A percentile compares a stretch with the other conserved stretches of the same genome.
These are phyloP conservation scores for Meloidogyne floridensis DNA, from an alignment of 1,140 invertebrate genomes.

Conservation along the genomic window DNA sequence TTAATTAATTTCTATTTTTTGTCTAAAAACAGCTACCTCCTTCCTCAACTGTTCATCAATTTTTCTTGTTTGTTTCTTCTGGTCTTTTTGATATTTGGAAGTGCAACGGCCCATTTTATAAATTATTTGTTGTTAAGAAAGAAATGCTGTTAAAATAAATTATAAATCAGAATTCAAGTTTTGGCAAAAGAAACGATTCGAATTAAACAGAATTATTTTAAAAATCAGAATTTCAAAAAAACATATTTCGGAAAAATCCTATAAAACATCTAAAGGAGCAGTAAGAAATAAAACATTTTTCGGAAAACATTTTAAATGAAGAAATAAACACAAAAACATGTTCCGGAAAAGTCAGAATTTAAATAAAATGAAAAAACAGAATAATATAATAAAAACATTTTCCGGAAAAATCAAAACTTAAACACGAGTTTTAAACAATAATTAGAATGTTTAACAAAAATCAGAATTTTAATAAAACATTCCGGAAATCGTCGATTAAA, in stretches of 20 bases:
- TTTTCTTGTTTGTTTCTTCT: conserved; percentile 60
- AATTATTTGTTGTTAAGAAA: neutral
- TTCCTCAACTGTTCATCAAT: conserved; percentile 65
- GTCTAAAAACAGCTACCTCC: conserved; percentile 35
- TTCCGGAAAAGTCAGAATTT: neutral
- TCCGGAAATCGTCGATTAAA: too few species aligned
- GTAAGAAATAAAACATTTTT: neutral
- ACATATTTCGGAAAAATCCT: too few species aligned
- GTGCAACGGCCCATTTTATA: conserved; percentile 63
- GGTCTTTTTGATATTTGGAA: conserved; percentile 65
- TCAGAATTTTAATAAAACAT: too few species aligned
- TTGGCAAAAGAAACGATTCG: too few species aligned
- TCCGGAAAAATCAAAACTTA: too few species aligned
- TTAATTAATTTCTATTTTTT: neutral
- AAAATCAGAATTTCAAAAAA: neutral
- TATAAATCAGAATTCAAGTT: too few species aligned
- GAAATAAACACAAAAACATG: too few species aligned
- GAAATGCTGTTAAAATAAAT: too few species aligned
- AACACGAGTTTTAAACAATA: too few species aligned
- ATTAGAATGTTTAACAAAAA: too few species aligned
- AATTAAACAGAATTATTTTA: neutral
- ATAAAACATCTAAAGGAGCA: neutral
- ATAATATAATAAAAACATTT: neutral
- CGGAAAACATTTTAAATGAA: too few species aligned
- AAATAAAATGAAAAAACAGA: neutral